These are phyloP conservation scores for Chaetura pelagica DNA, from an alignment of 2,113 vertebrate species.

Conservation along the genomic window DNA sequence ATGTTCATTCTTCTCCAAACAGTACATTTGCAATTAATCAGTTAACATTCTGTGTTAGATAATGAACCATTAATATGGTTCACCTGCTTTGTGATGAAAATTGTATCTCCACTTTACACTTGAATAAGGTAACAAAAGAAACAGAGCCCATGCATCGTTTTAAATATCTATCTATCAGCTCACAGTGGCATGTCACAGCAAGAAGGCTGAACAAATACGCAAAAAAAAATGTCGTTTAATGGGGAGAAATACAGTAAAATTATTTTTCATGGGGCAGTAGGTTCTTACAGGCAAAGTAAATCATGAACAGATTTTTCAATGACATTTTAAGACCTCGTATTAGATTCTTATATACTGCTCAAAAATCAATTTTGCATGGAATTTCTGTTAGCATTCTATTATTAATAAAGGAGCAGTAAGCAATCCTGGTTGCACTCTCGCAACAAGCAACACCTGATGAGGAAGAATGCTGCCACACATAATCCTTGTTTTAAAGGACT, in stretches of 20 bases:
- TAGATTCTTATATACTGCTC: conserved; percentile 75
- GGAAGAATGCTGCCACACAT: conserved; percentile 9
- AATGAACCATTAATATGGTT: conserved; percentile 66
- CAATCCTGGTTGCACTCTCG: conserved; percentile 32
- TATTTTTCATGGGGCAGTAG: conserved; percentile 66
- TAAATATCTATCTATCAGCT: conserved; percentile 67
- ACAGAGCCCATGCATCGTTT: conserved; percentile 51
- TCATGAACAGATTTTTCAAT: conserved; percentile 80
- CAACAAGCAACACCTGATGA: conserved; percentile 47
- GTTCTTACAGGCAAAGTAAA: conserved; percentile 73
- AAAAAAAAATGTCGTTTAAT: conserved; percentile 75
- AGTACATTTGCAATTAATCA: conserved; percentile 37
- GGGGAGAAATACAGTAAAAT: conserved; percentile 72
- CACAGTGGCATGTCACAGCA: conserved; percentile 66
- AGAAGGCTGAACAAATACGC: conserved; percentile 72
- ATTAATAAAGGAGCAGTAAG: conserved; percentile 78
- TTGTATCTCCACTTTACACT: conserved; percentile 34
- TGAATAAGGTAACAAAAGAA: conserved; percentile 65
- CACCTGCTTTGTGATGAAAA: conserved; percentile 59
- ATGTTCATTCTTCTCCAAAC: not conserved
- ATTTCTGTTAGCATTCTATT: conserved; percentile 77
- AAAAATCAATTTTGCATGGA: conserved; percentile 81
- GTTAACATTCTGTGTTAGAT: conserved; percentile 42
- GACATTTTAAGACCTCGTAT: conserved; percentile 77
- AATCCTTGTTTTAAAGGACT: conserved; percentile 19